Percentiles rank a stretch among this genome's conserved stretches.
Conservation (phyloP, 2,113 vertebrate species). For the Phylloscopus trochiloides region DNA sequence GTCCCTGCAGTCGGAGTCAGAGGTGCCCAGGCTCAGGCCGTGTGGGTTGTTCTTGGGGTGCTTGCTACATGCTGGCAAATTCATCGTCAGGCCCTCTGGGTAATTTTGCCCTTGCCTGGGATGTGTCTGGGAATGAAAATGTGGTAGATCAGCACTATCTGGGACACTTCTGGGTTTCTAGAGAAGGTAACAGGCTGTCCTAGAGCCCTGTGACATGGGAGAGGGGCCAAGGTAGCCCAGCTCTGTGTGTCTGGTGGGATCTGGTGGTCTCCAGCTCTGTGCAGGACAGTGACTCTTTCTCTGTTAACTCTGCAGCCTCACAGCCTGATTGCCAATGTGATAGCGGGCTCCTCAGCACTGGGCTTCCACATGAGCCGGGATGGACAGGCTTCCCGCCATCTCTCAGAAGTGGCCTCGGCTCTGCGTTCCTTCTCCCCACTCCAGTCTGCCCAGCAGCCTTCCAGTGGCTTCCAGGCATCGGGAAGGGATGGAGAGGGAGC, state of each 20-base stretch:
- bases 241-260: not conserved
- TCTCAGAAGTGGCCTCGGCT: constrained; percentile 84
- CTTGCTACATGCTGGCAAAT: not conserved
- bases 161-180: not conserved
- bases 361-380: constrained; percentile 83
- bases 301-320: constrained; percentile 79
- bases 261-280: not conserved
- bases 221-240: not conserved
- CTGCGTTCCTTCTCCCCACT: constrained; percentile 90
- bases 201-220: not conserved
- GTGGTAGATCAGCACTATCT: not conserved
- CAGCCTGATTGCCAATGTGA: constrained; percentile 91
- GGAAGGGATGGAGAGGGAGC: constrained; percentile 61
- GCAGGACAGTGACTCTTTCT: not conserved
- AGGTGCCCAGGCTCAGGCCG: constrained; percentile 69
- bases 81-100: not conserved
- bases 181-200: not conserved
- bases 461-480: constrained; percentile 44
- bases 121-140: not conserved
- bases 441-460: constrained; percentile 80
- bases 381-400: constrained; percentile 78
- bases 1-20: constrained; percentile 84
- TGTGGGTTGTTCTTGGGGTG: not conserved
- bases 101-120: not conserved
- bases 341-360: constrained; percentile 82